A percentile compares a stretch with the other conserved stretches of the same genome.
Evolutionary conservation across 37 sponge, comb jelly and placozoan species (phyloP).

Genomic region (Chondrilla cf. caribensis): DNA sequence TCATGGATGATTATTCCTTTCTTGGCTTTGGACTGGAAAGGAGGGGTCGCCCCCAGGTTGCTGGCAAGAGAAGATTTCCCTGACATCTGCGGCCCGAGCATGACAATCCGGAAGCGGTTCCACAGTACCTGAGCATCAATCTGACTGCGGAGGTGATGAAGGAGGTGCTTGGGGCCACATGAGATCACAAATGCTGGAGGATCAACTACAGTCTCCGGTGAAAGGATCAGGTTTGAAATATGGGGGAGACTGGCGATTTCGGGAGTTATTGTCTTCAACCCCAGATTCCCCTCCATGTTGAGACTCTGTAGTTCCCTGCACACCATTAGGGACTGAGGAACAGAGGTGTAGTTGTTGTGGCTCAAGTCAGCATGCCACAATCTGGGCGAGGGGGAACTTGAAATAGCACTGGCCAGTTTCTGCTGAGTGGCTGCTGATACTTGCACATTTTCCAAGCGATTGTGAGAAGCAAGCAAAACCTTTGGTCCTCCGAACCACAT

Average conservation of each 20-base stretch:
- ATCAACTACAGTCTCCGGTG: slow-evolving; percentile 32
- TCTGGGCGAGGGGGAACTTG: not conserved
- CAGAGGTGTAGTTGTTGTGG: slow-evolving; percentile 21
- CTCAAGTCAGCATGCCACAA: slow-evolving; percentile 69
- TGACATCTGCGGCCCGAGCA: slow-evolving; percentile 46
- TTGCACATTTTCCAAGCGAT: not conserved
- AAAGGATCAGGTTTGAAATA: slow-evolving; percentile 28
- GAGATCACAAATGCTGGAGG: slow-evolving; percentile 41
- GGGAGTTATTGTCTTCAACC: slow-evolving; percentile 6
- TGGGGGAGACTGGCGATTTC: slow-evolving; percentile 33
- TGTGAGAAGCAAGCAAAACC: slow-evolving; percentile 2
- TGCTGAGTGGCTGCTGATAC: not conserved
- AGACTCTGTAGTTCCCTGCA: slow-evolving; percentile 30
- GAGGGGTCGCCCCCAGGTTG: slow-evolving; percentile 29
- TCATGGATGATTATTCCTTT: not conserved
- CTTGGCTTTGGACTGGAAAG: not conserved
- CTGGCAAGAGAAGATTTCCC: slow-evolving; percentile 51
- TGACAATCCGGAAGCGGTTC: slow-evolving; percentile 40
- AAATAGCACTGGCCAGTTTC: no score
- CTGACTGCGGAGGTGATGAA: slow-evolving; percentile 37
- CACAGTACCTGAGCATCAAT: slow-evolving; percentile 1
- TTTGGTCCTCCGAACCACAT: slow-evolving; percentile 25
- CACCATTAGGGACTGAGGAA: slow-evolving; percentile 33
- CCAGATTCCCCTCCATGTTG: slow-evolving; percentile 40
- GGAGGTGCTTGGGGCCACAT: slow-evolving; percentile 25